These are phyloP conservation scores for Ochlodes sylvanus DNA, from an alignment of 2,888 invertebrate species.

Conservation along the genomic window DNA sequence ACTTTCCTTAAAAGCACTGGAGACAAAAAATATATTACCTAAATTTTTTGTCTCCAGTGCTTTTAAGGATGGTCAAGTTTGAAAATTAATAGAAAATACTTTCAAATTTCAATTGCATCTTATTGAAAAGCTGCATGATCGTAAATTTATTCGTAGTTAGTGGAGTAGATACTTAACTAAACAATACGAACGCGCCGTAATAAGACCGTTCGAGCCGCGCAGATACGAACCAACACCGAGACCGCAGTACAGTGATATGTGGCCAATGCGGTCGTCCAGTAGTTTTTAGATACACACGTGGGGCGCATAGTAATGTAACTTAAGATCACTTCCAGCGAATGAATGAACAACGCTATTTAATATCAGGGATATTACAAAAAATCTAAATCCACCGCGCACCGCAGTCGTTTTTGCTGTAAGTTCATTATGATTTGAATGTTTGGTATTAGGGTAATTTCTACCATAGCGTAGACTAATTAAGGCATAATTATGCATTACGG, in stretches of 20 bases:
- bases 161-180: not conserved
- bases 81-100: too few relatives aligned
- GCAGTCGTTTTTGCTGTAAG: not conserved
- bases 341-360: constrained; percentile 42
- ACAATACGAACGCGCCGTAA: not conserved
- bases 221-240: not conserved
- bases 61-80: too few relatives aligned
- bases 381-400: constrained; percentile 21
- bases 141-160: too few relatives aligned
- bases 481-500: too few relatives aligned
- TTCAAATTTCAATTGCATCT: too few relatives aligned
- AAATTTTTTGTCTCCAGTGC: too few relatives aligned
- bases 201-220: constrained; percentile 15
- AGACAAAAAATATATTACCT: too few relatives aligned
- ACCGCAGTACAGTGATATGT: constrained; percentile 14
- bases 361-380: constrained; percentile 42
- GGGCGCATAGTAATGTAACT: constrained; percentile 44
- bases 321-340: constrained; percentile 40
- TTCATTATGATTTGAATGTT: too few relatives aligned
- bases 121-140: too few relatives aligned
- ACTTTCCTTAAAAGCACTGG: too few relatives aligned
- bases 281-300: constrained; percentile 44
- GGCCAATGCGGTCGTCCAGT: constrained; percentile 40
- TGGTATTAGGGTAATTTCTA: too few relatives aligned
- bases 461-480: too few relatives aligned